Conservation (phyloP, 2,113 vertebrate species). For the Copsychus sechellarum region DNA sequence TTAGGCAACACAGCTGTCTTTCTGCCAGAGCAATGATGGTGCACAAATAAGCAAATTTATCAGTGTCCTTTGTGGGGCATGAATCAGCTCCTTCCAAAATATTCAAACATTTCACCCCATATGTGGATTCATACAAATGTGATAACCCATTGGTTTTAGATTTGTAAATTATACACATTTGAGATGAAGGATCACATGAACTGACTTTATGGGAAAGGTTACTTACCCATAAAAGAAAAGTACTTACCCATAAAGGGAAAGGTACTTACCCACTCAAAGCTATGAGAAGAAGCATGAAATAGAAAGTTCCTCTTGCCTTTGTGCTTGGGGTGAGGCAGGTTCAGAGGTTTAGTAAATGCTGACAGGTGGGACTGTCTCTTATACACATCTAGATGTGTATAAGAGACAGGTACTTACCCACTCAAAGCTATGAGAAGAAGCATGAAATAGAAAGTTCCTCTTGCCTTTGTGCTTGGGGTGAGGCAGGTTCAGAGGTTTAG, state of each 20-base stretch:
- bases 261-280: background rate
- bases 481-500: background rate
- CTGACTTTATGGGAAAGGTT: background rate
- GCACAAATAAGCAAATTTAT: background rate
- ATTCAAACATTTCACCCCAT: background rate
- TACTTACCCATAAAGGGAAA: too few relatives aligned
- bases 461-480: background rate
- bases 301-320: background rate
- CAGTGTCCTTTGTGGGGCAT: background rate
- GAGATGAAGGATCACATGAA: background rate
- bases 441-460: background rate
- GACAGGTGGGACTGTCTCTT: background rate
- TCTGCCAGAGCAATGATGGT: background rate
- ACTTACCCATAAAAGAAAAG: too few relatives aligned
- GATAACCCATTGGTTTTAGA: fast-evolving
- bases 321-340: background rate
- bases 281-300: background rate
- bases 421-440: background rate
- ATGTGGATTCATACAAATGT: background rate
- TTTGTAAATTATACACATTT: background rate
- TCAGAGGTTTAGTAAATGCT: background rate
- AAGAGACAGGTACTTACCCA: too few relatives aligned
- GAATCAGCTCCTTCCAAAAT: background rate
- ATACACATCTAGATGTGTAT: too few relatives aligned
- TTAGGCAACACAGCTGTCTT: background rate